Percentiles rank a stretch among this genome's conserved stretches.
These are phyloP conservation scores for Thrips palmi DNA, from an alignment of 1,140 invertebrate genomes.

Conservation along the genomic window DNA sequence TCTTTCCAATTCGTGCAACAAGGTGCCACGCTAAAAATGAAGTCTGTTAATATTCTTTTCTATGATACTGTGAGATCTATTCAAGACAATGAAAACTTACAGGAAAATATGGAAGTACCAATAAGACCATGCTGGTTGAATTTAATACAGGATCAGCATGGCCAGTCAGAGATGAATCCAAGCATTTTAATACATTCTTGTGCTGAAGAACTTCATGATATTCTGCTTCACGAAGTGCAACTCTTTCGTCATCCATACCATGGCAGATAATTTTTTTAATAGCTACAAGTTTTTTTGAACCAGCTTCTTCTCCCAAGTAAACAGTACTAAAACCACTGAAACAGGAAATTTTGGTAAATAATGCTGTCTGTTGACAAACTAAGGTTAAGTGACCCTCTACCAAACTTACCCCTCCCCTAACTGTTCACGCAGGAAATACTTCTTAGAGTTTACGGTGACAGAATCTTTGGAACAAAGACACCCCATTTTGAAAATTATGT, in stretches of 20 bases:
- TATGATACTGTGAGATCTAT: not conserved
- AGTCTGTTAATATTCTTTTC: conserved; percentile 1
- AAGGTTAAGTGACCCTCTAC: too few relatives aligned
- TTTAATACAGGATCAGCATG: conserved; percentile 45
- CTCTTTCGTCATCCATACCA: conserved; percentile 53
- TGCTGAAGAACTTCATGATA: conserved; percentile 51
- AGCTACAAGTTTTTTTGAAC: conserved; percentile 52
- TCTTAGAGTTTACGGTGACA: conserved; percentile 46
- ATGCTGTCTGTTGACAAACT: too few relatives aligned
- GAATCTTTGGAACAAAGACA: conserved; percentile 59
- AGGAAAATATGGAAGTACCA: conserved; percentile 60
- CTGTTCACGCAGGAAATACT: conserved; percentile 46
- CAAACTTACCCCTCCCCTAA: conserved; percentile 58
- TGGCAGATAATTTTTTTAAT: conserved; percentile 69
- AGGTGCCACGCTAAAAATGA: conserved; percentile 44
- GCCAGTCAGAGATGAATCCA: conserved; percentile 46
- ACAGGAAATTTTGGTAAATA: too few relatives aligned
- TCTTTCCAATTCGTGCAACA: conserved; percentile 46
- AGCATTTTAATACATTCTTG: conserved; percentile 55
- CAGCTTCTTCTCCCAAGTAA: conserved; percentile 53
- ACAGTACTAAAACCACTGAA: conserved; percentile 71
- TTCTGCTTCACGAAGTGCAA: conserved; percentile 55
- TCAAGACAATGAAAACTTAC: conserved; percentile 25
- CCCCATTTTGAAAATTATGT: conserved; percentile 52
- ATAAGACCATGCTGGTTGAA: conserved; percentile 49